phyloP scores from a whole-genome alignment of 2,113 vertebrate genomes.

The Psettodes erumei region DNA sequence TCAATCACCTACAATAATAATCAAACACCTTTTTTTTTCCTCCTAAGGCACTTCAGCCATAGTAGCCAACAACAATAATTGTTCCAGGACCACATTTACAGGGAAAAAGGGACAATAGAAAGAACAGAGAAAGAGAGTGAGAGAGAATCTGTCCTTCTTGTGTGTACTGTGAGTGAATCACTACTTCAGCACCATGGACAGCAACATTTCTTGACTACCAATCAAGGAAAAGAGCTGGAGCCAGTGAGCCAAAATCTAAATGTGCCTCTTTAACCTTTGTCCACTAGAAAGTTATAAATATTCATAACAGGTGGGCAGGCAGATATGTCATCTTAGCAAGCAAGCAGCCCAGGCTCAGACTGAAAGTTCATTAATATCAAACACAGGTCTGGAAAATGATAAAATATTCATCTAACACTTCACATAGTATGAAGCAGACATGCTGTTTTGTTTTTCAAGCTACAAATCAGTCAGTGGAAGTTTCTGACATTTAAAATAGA shows the following conservation, averaged over 20 bases:
- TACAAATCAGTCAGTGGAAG: slow-evolving; percentile 24
- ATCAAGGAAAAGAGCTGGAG: slow-evolving; percentile 23
- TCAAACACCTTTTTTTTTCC: slow-evolving; percentile 10
- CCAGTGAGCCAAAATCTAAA: slow-evolving; percentile 43
- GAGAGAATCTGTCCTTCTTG: neutral
- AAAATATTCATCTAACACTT: slow-evolving; percentile 63
- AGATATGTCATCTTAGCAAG: slow-evolving; percentile 58
- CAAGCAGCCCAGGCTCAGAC: slow-evolving; percentile 38
- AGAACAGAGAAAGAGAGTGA: neutral
- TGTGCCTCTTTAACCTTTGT: slow-evolving; percentile 61
- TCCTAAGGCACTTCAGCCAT: neutral
- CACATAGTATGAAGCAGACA: slow-evolving; percentile 20
- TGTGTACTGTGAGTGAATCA: slow-evolving; percentile 11
- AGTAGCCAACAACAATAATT: slow-evolving; percentile 3
- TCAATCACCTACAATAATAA: slow-evolving; percentile 41
- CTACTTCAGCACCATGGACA: slow-evolving; percentile 76
- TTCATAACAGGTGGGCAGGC: slow-evolving; percentile 64
- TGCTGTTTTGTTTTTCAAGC: slow-evolving; percentile 45
- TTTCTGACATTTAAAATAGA: slow-evolving; percentile 34
- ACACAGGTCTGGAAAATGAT: slow-evolving; percentile 47
- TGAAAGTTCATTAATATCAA: slow-evolving; percentile 71
- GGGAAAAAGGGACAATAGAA: slow-evolving; percentile 3
- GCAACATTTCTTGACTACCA: slow-evolving; percentile 37
- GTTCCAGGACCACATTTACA: neutral
- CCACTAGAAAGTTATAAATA: slow-evolving; percentile 60